Percentiles rank a stretch among this genome's conserved stretches.
phyloP scores from a whole-genome alignment of 2,113 vertebrate genomes.

The Chaetura pelagica region DNA sequence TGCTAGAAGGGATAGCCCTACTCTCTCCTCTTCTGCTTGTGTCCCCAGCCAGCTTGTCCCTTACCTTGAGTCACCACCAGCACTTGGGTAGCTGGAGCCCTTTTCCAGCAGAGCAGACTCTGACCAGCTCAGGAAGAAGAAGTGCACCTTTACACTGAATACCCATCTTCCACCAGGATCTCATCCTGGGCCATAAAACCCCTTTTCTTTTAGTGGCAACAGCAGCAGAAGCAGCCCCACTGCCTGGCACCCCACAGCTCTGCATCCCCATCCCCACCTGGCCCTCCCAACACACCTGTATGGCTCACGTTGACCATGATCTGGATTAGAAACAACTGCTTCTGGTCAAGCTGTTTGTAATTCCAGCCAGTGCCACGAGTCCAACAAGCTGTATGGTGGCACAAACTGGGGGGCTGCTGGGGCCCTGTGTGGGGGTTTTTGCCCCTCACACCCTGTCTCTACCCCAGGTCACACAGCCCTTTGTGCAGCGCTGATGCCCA shows the following conservation, averaged over 20 bases:
- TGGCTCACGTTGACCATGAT: rapidly evolving
- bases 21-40: neutral
- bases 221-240: neutral
- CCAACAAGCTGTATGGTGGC: neutral
- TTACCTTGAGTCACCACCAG: neutral
- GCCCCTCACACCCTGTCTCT: neutral
- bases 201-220: neutral
- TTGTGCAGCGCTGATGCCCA: rapidly evolving
- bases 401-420: rapidly evolving
- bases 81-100: neutral
- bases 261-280: neutral
- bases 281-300: too few species aligned
- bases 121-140: neutral
- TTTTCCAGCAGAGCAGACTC: neutral
- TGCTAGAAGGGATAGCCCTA: neutral
- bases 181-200: neutral
- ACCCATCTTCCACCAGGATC: rapidly evolving
- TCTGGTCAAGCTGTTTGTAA: neutral
- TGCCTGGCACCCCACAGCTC: neutral
- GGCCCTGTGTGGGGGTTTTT: neutral
- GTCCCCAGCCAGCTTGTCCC: neutral
- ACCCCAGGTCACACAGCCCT: neutral
- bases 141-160: neutral
- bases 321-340: neutral
- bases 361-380: neutral